phyloP scores from a whole-genome alignment of 2,888 invertebrate species.

The Bembecia ichneumoniformis region DNA sequence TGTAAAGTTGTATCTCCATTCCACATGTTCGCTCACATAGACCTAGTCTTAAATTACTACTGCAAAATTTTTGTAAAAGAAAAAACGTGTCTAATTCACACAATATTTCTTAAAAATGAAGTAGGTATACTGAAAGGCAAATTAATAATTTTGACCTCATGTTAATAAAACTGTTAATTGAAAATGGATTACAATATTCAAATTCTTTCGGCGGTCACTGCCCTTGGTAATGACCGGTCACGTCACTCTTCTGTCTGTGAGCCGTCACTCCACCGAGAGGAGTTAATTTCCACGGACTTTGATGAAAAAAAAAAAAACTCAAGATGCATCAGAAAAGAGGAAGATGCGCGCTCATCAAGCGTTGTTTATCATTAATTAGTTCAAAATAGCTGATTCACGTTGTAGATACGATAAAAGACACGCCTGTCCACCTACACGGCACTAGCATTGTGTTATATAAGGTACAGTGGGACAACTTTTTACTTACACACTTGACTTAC shows the following conservation, averaged over 20 bases:
- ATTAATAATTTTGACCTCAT: neutral
- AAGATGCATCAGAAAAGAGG: constrained; percentile 1
- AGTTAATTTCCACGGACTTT: constrained; percentile 45
- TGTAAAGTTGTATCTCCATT: no score
- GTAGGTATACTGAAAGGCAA: constrained; percentile 3
- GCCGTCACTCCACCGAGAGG: constrained; percentile 40
- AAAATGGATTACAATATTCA: constrained; percentile 5
- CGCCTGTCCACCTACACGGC: constrained; percentile 15
- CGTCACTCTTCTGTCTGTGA: constrained; percentile 50
- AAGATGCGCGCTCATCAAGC: constrained; percentile 31
- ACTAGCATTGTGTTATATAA: constrained; percentile 3
- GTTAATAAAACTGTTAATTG: constrained; percentile 5
- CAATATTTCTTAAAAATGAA: no score
- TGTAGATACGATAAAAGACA: constrained; percentile 30
- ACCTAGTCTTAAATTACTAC: no score
- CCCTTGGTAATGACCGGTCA: constrained; percentile 49
- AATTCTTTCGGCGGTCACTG: constrained; percentile 13
- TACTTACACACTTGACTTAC: no score
- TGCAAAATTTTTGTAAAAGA: no score
- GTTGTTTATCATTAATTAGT: constrained; percentile 60
- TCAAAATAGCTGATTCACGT: constrained; percentile 49
- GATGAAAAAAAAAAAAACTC: neutral
- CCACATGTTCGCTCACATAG: no score
- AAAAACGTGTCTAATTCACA: no score
- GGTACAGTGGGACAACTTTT: neutral